Evolutionary conservation across 1,140 invertebrate genomes (phyloP).

Genomic region (Branchinecta lynchi): DNA sequence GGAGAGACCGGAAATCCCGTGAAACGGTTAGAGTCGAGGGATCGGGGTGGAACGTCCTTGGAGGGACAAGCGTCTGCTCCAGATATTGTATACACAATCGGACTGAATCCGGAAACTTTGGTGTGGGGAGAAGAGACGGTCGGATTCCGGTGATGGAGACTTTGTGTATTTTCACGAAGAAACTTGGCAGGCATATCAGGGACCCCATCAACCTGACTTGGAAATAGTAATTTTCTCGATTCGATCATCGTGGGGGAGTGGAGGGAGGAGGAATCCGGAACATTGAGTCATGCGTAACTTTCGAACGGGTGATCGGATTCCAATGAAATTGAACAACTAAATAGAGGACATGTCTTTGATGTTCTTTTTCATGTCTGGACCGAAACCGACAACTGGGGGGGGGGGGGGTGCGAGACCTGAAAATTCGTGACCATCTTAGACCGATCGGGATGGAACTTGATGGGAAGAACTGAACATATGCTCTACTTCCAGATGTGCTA

Average conservation of each 20-base stretch:
- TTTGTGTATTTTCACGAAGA: neutral
- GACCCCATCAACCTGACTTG: neutral
- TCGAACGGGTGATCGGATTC: too few species aligned
- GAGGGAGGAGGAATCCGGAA: neutral
- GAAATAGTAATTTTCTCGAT: neutral
- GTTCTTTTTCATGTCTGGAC: too few species aligned
- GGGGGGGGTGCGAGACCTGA: too few species aligned
- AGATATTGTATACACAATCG: neutral
- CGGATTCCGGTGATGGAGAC: neutral
- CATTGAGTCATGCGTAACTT: too few species aligned
- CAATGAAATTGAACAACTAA: too few species aligned
- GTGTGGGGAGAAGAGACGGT: neutral
- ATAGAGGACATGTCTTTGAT: too few species aligned
- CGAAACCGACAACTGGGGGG: too few species aligned
- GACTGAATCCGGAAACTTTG: neutral
- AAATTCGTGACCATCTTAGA: too few species aligned
- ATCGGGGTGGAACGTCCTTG: neutral
- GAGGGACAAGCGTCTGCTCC: neutral
- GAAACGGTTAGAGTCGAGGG: conserved; percentile 1
- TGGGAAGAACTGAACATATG: too few species aligned
- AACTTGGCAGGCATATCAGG: conserved; percentile 4
- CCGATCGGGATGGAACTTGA: too few species aligned
- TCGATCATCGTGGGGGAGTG: neutral
- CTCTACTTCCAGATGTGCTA: too few species aligned
- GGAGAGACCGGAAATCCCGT: neutral